Evolutionary conservation across 2,888 invertebrate genomes (phyloP).

Genomic region (Cenopis cana): DNA sequence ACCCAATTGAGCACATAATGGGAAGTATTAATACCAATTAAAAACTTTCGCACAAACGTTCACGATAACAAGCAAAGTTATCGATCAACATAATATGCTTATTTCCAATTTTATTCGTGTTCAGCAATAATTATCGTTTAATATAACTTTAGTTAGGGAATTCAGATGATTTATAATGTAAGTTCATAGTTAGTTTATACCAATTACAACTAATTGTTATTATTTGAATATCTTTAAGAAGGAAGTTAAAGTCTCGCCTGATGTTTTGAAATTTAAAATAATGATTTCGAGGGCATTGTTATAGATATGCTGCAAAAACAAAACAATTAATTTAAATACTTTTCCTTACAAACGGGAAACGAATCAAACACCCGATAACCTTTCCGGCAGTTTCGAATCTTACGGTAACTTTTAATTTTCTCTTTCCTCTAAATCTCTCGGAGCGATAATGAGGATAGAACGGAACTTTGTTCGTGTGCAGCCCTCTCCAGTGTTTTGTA

Average conservation of each 20-base stretch:
- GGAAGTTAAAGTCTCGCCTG: neutral
- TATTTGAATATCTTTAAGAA: neutral
- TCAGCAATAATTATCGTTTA: neutral
- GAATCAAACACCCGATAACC: constrained; percentile 30
- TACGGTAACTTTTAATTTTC: constrained; percentile 52
- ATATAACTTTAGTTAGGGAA: neutral
- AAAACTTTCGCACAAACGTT: constrained; percentile 36
- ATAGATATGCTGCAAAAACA: neutral
- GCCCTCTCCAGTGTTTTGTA: constrained; percentile 80
- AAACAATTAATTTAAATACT: neutral
- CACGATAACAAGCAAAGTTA: constrained; percentile 42
- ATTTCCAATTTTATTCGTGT: constrained; percentile 19
- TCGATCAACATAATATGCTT: constrained; percentile 18
- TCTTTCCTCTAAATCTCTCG: constrained; percentile 55
- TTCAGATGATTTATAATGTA: too few species aligned
- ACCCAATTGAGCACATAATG: constrained; percentile 22
- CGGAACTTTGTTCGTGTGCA: constrained; percentile 77
- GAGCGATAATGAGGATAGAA: constrained; percentile 75
- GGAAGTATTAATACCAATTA: constrained; percentile 42
- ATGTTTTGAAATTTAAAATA: neutral
- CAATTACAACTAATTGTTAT: neutral
- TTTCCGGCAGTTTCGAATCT: constrained; percentile 34
- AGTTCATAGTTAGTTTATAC: neutral
- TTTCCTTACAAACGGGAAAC: neutral
- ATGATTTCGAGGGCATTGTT: neutral